Base-by-base conservation (phyloP, 2,888 invertebrate species). In the Amiota minor region DNA sequence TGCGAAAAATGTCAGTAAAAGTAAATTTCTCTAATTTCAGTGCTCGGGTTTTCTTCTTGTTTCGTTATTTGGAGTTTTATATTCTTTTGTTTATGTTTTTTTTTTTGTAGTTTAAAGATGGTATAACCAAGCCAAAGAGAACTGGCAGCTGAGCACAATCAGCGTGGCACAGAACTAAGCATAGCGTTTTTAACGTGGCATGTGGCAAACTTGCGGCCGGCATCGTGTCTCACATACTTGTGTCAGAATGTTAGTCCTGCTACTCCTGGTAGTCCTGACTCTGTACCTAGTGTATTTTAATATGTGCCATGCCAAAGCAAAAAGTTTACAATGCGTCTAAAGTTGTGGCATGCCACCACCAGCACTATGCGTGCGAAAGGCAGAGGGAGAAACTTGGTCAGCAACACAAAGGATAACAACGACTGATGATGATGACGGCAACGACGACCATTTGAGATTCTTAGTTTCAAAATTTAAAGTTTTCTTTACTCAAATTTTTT, bases 301-400 rank as follows among this genome's bases (percentile, higher is more conserved):
- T 68, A 68, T 68, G 67, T 68, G 67, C 53, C 53, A 46, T 16
- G 46, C 35, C 6, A 46, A 65, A 35, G 65, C 47, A 47, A 16
- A 65, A 65, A 46, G 35, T 62, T 62, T 45, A 14, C 53, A 53
- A 14, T 62, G 62, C 62, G 62, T 62, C 46, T 62, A 45, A 65
- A 65, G 49, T 65, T 65, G 65, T 49, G 65, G 65, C 53, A 68
- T 53, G 18, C 20, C n/a, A 53, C 12, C 53, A n/a, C 12, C 9
- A 56, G 23, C 16, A 59, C 18, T 11, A 18, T 59, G 18, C 12
- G 12, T 12, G 18, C 20, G 78, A 75, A 76, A 10, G 45, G 74
- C 78, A 81, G 71, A 70, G 74, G 80, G 79, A 78, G 76, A 69
- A 70, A 68, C 23, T 53, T 68, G 53, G 50, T 53, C 67, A 68